Conservation (phyloP, 2,888 invertebrate species). For the Globia sparganii region DNA sequence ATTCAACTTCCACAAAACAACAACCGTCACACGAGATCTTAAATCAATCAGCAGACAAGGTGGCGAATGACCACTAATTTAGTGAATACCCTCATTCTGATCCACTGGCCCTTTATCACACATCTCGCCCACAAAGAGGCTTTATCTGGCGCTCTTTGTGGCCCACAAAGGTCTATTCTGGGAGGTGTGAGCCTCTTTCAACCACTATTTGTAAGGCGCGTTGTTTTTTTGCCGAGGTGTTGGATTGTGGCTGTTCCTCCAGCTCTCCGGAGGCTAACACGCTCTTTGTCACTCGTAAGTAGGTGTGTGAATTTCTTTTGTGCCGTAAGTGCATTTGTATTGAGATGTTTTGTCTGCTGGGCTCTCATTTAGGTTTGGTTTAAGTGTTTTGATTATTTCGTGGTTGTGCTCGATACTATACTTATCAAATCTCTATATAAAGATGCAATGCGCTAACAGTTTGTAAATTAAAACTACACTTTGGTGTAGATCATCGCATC, state of each 20-base stretch:
- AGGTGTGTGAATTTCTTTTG: constrained; percentile 66
- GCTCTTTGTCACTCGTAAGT: constrained; percentile 48
- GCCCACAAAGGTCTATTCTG: constrained; percentile 73
- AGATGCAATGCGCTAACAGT: background rate
- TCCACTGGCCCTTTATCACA: constrained; percentile 60
- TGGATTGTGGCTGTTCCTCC: constrained; percentile 55
- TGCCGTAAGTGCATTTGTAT: constrained; percentile 49
- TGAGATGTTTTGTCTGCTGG: constrained; percentile 37
- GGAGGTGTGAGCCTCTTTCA: constrained; percentile 76
- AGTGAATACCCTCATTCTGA: constrained; percentile 65
- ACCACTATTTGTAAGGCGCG: constrained; percentile 52
- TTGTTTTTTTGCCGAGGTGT: constrained; percentile 66
- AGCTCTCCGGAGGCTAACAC: constrained; percentile 34
- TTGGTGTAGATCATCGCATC: background rate
- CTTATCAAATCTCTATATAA: background rate
- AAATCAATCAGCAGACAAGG: constrained; percentile 58
- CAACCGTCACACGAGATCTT: constrained; percentile 37
- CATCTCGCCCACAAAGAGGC: constrained; percentile 62
- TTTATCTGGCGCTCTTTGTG: constrained; percentile 75
- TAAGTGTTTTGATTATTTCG: constrained; percentile 24
- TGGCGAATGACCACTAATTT: constrained; percentile 69
- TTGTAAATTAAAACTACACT: background rate
- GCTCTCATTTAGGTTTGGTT: constrained; percentile 11
- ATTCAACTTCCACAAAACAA: constrained; percentile 42
- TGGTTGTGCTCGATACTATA: constrained; percentile 7